Conservation (phyloP, 1,140 invertebrate genomes). For the Planococcus citri region DNA sequence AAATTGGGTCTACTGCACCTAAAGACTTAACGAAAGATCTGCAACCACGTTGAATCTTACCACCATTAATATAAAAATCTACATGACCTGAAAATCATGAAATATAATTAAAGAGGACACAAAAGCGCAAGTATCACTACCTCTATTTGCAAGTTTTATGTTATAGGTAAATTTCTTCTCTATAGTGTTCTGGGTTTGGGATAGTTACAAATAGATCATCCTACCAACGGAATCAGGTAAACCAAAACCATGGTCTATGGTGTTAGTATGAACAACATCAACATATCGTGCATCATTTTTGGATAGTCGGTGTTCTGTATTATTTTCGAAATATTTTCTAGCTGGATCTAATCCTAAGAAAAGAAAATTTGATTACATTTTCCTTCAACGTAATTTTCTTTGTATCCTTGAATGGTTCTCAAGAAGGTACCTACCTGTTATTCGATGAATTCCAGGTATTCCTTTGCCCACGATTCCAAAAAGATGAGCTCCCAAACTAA, state of each 20-base stretch:
- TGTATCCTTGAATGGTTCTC: background rate
- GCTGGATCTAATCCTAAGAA: background rate
- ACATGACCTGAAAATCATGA: too few relatives aligned
- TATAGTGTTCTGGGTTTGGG: too few relatives aligned
- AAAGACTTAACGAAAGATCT: background rate
- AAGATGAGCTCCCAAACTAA: constrained; percentile 33
- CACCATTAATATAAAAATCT: constrained; percentile 31
- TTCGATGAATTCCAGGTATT: constrained; percentile 29
- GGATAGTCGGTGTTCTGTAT: background rate
- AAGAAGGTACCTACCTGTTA: constrained; percentile 29
- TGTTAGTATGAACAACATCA: background rate
- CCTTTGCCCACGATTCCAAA: constrained; percentile 32
- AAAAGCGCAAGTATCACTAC: too few relatives aligned
- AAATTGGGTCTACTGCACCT: background rate
- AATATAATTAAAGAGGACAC: too few relatives aligned
- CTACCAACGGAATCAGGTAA: background rate
- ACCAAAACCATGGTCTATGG: background rate
- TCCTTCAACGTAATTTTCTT: background rate
- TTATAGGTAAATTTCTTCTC: background rate
- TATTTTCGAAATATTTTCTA: background rate
- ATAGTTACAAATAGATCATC: background rate
- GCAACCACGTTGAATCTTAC: constrained; percentile 32
- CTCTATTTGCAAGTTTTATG: background rate
- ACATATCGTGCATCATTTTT: background rate
- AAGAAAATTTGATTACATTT: too few relatives aligned